Percentiles rank a stretch among this genome's conserved stretches.
phyloP scores from a whole-genome alignment of 2,797 vertebrate species.

The Pangasius larnaudii region DNA sequence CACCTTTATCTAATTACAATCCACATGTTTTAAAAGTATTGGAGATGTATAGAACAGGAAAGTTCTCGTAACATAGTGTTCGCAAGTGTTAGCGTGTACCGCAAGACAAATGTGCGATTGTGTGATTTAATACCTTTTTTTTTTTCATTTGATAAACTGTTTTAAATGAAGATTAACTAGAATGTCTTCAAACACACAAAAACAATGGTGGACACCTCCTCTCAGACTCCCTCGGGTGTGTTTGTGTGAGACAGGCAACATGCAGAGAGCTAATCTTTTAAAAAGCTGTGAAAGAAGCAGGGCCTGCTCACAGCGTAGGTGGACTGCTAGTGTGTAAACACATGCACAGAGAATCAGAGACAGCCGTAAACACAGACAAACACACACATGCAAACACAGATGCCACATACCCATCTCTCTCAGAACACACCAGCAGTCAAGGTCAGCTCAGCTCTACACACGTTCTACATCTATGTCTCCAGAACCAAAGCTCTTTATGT shows the following conservation, averaged over 20 bases:
- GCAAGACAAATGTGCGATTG: not conserved
- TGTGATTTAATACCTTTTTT: not conserved
- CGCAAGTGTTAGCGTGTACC: not conserved
- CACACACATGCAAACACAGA: slow-evolving; percentile 19
- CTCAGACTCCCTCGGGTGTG: not conserved
- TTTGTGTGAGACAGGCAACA: not conserved
- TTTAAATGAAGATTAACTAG: not conserved
- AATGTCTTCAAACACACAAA: not conserved
- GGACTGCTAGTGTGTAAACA: slow-evolving; percentile 21
- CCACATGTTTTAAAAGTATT: not conserved
- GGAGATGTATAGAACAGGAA: not conserved
- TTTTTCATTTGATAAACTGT: not conserved
- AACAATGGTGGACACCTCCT: not conserved
- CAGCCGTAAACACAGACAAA: not conserved
- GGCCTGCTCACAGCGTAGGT: slow-evolving; percentile 1
- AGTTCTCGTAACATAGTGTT: not conserved
- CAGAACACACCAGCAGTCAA: slow-evolving; percentile 7
- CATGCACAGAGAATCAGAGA: not conserved
- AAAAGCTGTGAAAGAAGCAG: not conserved
- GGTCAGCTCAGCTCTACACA: slow-evolving; percentile 11
- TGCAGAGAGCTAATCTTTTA: not conserved
- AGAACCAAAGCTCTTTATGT: not conserved
- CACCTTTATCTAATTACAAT: not conserved
- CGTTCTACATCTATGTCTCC: not conserved
- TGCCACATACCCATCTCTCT: not conserved